Evolutionary conservation across 1,140 invertebrate species (phyloP), one percentile per base, ranked within the genome.

Genomic region (Proctacanthus coquilletti): DNA sequence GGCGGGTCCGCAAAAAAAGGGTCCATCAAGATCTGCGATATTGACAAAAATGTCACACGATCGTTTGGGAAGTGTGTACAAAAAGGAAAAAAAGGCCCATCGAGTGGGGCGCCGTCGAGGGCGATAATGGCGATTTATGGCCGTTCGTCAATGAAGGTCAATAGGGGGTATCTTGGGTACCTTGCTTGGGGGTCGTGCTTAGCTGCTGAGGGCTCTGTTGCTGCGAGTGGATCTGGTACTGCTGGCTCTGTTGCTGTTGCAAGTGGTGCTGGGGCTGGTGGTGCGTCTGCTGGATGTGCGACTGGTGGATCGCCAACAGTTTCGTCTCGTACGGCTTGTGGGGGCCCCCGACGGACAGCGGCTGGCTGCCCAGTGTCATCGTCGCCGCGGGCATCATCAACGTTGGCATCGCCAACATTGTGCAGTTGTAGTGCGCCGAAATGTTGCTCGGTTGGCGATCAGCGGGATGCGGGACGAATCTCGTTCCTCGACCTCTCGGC

Each of bases 361-460:
- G 52, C 44, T 54, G 52, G 45, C 52, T 54, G 46, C 55, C 56
- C 42, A 58, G 51, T 46, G 55, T 52, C 55, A 58, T 58, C 44
- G 58, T 56, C 46, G 55, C 55, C 40, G 55, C 56, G 46, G 55
- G 55, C 55, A 58, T 58, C 55, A 58, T 58, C 36, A 58, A 46
- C 39, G 55, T 58, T 44, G 55, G 55, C 55, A 58, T 58, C 37
- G 55, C 55, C 55, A 58, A 58, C 55, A 58, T 58, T 42, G 6
- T 32, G 13, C 8, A 32, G 15, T 32, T 6, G 11, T 11, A 3
- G 18, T 34, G 14, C 17, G 32, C 11, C 11, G 18, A 34, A 4
- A 4, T 34, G 4, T 34, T 34, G 11, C 18, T 34, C 8, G 11
- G n/a, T 4, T 3, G n/a, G 27, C 27, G 15, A 29, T 29, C n/a